Evolutionary conservation across 2,888 invertebrate genomes (phyloP).

Genomic region (Scaptomyza reducta): DNA sequence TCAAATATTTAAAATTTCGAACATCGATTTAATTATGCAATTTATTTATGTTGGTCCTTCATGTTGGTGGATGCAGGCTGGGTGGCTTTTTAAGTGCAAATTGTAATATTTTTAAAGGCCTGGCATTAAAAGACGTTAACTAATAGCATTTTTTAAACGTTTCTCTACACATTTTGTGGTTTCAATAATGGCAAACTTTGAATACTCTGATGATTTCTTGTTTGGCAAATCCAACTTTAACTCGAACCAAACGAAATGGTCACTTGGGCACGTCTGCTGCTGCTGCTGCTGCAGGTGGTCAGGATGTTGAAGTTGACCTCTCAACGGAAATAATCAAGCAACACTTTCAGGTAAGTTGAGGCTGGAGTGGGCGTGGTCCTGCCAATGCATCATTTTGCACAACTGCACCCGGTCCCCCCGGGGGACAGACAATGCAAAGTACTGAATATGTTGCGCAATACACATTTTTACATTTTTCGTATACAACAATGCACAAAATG

Average conservation of each 20-base stretch:
- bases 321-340: conserved; percentile 85
- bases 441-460: conserved; percentile 49
- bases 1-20: conserved; percentile 18
- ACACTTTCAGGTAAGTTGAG: conserved; percentile 84
- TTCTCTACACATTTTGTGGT: conserved; percentile 48
- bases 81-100: conserved; percentile 22
- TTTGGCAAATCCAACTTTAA: conserved; percentile 38
- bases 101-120: conserved; percentile 15
- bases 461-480: conserved; percentile 37
- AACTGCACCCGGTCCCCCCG: conserved; percentile 17
- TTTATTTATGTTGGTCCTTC: conserved; percentile 15
- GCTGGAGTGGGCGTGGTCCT: conserved; percentile 16
- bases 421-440: conserved; percentile 35
- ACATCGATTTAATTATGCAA: background rate
- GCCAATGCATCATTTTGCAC: conserved; percentile 21
- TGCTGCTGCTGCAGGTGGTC: conserved; percentile 80
- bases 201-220: conserved; percentile 44
- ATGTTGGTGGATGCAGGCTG: conserved; percentile 56
- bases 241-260: conserved; percentile 43
- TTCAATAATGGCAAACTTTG: conserved; percentile 41
- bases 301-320: conserved; percentile 84
- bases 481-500: conserved; percentile 50
- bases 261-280: conserved; percentile 78
- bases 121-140: conserved; percentile 32
- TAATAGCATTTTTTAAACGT: conserved; percentile 45